Evolutionary conservation across 1,140 invertebrate genomes (phyloP), one percentile per base, ranked within the genome.

Genomic region (Euglossa dilemma): DNA sequence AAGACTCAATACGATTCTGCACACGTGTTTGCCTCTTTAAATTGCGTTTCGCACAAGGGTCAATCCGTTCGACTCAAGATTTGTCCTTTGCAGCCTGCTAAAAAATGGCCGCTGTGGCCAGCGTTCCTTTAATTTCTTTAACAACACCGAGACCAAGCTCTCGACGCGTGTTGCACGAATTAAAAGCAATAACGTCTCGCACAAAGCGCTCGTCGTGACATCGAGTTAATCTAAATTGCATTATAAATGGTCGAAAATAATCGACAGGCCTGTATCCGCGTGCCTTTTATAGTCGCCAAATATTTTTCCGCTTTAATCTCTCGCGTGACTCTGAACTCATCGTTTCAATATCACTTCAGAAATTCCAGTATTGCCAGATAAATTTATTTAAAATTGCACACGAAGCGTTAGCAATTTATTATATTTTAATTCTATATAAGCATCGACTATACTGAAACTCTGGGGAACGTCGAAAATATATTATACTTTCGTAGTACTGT

Each of bases 21-120:
- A 28, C 71, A 67, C 73, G 72, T 82, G 72, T 59, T 50, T 59
- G 61, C 67, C 67, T 43, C 28, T 59, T 69, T 20, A 52, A 82
- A 76, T 66, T 69, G 43, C 54, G 80, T 76, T 82, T 67, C 73
- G 63, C 20, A 18, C 63, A 75, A 82, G 54, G 73, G 80, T 82
- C 54, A 81, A 75, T 81, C 61, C 3, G 25, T n/a, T 59, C 56
- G 43, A 47, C 36, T 6, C 20, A 73, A 71, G 75, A 73, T 73
- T 67, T 25, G 64, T 59, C 71, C 28, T 18, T 84, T 52, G 12
- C n/a, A 16, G n/a, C 28, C 28, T 45, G 52, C 20, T 56, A 45
- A 59, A 59, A 80, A 52, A 36, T 36, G 56, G 23, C 61, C 45
- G n/a, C 54, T 16, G 52, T 63, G 75, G 57, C 63, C 28, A 50